Conservation (phyloP, 2,797 vertebrate genomes). For the Pseudomugil tenellus region DNA sequence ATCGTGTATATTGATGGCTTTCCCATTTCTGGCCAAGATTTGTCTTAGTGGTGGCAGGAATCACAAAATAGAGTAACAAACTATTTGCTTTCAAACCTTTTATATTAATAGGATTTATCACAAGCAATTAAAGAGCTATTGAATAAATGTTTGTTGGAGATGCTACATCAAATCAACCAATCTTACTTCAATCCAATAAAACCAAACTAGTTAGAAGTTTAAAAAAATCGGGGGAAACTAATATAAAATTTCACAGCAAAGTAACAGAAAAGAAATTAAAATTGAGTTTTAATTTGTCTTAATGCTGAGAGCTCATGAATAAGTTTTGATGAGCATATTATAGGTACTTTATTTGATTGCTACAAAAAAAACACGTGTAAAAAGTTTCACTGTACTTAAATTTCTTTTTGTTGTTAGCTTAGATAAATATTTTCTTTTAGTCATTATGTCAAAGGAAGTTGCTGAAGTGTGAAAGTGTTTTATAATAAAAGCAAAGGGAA, state of each 20-base stretch:
- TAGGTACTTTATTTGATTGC: neutral
- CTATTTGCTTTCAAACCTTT: too few relatives aligned
- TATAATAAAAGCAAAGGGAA: neutral
- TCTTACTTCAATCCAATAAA: neutral
- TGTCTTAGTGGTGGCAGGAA: slow-evolving; percentile 28
- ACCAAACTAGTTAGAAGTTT: neutral
- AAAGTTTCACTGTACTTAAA: neutral
- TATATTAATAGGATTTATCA: too few relatives aligned
- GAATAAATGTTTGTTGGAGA: neutral
- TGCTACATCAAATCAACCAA: neutral
- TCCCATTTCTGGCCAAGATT: slow-evolving; percentile 31
- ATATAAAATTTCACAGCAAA: neutral
- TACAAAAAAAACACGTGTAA: neutral
- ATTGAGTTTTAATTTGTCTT: neutral
- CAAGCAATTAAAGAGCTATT: neutral
- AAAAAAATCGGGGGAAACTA: neutral
- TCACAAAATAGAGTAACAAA: slow-evolving; percentile 27
- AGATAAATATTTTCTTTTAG: neutral
- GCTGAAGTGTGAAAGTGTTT: neutral
- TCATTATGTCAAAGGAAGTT: neutral
- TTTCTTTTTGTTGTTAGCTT: neutral
- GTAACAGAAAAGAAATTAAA: neutral
- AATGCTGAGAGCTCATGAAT: neutral
- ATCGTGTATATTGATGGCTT: slow-evolving; percentile 14
- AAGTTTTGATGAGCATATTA: neutral